Percentiles rank a stretch among this genome's conserved stretches.
Evolutionary conservation across 2,797 vertebrate genomes (phyloP).

Genomic region (Anguilla megastoma): DNA sequence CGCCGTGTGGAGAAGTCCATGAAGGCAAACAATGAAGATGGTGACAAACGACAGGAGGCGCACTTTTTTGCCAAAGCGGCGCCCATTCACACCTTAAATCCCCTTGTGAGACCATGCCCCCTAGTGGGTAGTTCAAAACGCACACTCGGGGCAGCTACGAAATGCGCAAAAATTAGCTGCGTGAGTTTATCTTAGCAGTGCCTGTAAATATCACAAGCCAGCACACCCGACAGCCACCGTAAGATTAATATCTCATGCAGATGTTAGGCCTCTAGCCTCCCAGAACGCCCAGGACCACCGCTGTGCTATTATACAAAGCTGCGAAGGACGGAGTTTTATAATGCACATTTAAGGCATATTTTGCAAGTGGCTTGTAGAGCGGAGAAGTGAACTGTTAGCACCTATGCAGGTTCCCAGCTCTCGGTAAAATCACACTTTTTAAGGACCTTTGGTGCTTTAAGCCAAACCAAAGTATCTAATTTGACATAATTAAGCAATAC

Average conservation of each 20-base stretch:
- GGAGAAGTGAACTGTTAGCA: too few species aligned
- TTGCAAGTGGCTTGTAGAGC: too few species aligned
- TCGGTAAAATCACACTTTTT: neutral
- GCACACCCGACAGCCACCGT: neutral
- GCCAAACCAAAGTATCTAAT: neutral
- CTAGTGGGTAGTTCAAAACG: constrained; percentile 58
- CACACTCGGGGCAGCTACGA: constrained; percentile 4
- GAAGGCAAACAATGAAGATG: neutral
- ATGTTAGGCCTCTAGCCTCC: too few species aligned
- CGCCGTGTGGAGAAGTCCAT: neutral
- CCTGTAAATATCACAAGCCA: neutral
- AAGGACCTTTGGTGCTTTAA: neutral
- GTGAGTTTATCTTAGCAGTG: neutral
- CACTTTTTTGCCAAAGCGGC: neutral
- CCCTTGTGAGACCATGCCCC: constrained; percentile 60
- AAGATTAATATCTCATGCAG: neutral
- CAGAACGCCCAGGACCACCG: too few species aligned
- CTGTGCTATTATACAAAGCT: too few species aligned
- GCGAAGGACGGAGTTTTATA: too few species aligned
- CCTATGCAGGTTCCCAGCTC: too few species aligned
- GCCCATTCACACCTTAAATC: constrained; percentile 23
- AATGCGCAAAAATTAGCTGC: neutral
- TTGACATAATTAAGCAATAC: neutral
- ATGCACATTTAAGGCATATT: too few species aligned
- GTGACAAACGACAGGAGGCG: neutral